Evolutionary conservation across 2,113 vertebrate genomes (phyloP).

Genomic region (Alethe castanea): DNA sequence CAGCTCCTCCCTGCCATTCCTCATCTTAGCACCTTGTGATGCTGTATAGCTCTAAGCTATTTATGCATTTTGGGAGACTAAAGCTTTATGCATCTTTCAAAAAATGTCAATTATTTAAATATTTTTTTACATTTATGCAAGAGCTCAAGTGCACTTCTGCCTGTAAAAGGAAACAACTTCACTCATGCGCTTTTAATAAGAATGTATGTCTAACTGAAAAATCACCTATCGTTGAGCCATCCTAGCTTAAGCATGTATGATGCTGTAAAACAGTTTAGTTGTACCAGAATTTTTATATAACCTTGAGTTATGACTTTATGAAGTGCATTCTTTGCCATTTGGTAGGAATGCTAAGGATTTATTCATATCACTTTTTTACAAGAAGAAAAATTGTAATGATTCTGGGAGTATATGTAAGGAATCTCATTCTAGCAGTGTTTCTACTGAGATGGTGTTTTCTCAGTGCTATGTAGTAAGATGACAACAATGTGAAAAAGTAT

Average conservation of each 20-base stretch:
- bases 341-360: neutral
- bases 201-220: neutral
- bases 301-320: neutral
- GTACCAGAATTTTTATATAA: neutral
- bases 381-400: neutral
- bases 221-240: neutral
- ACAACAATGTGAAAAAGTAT: neutral
- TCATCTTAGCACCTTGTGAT: neutral
- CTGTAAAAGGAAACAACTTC: neutral
- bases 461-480: neutral
- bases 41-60: neutral
- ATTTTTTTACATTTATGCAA: neutral
- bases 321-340: neutral
- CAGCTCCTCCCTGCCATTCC: neutral
- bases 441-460: neutral
- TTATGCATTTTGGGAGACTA: neutral
- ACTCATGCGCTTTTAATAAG: rapidly evolving
- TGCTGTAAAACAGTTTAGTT: neutral
- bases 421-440: neutral
- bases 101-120: neutral
- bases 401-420: neutral
- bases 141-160: neutral
- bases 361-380: rapidly evolving
- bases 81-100: neutral
- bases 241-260: neutral